phyloP scores from a whole-genome alignment of 2,113 vertebrate species.

The Myocastor coypus region DNA sequence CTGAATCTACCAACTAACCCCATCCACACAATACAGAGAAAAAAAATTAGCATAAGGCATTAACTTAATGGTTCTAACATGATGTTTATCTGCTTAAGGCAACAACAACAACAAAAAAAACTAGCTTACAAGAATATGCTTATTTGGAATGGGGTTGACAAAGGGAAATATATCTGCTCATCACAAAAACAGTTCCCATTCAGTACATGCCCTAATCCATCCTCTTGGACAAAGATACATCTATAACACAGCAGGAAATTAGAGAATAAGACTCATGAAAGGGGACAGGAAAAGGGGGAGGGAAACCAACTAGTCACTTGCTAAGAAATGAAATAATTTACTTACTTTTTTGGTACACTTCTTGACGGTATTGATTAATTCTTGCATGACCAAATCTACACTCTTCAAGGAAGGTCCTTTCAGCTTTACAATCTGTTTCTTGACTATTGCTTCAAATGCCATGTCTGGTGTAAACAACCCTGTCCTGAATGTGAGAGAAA shows the following conservation, averaged over 20 bases:
- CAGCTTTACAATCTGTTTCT: slow-evolving; percentile 91
- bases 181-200: background rate
- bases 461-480: slow-evolving; percentile 91
- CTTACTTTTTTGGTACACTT: slow-evolving; percentile 90
- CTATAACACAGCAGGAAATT: background rate
- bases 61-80: background rate
- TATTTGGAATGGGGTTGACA: background rate
- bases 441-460: slow-evolving; percentile 91
- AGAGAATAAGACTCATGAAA: background rate
- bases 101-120: background rate
- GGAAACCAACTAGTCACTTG: rapidly evolving
- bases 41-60: background rate
- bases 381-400: slow-evolving; percentile 90
- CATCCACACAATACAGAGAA: background rate
- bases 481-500: slow-evolving; percentile 84
- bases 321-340: background rate
- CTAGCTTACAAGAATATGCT: background rate
- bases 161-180: background rate
- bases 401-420: slow-evolving; percentile 91
- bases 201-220: background rate
- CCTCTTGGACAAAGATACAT: background rate
- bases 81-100: background rate
- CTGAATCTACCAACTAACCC: background rate
- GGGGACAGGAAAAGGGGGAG: background rate
- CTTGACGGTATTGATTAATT: slow-evolving; percentile 90